Evolutionary conservation across 2,797 vertebrate genomes (phyloP).

Genomic region (Myoxocephalus aenaeus): DNA sequence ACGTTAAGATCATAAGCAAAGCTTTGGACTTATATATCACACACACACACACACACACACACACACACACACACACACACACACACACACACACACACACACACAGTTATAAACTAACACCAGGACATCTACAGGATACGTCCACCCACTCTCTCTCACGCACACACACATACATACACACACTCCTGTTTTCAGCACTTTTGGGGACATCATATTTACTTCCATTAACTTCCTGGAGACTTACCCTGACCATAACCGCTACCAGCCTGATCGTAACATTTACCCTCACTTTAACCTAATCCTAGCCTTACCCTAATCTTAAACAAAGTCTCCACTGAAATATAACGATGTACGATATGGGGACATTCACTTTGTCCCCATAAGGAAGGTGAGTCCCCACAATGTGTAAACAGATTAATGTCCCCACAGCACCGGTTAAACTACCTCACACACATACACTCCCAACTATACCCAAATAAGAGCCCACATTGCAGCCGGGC

Average conservation of each 20-base stretch:
- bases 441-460: neutral
- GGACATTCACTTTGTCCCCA: neutral
- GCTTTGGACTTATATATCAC: conserved; percentile 13
- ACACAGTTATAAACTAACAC: conserved; percentile 7
- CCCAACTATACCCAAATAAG: neutral
- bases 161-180: neutral
- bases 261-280: too few species aligned
- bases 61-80: neutral
- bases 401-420: neutral
- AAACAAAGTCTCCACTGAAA: neutral
- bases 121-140: conserved; percentile 3
- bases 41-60: neutral
- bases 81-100: neutral
- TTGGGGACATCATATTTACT: neutral
- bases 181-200: neutral
- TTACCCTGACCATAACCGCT: neutral
- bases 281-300: neutral
- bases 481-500: conserved; percentile 17
- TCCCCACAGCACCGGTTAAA: neutral
- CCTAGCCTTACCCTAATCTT: neutral
- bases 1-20: conserved; percentile 4
- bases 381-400: neutral
- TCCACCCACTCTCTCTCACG: too few species aligned
- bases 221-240: neutral
- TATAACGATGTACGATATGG: neutral